These are phyloP conservation scores for Drosophila repleta DNA, from an alignment of 1,140 invertebrate genomes.

Conservation along the genomic window DNA sequence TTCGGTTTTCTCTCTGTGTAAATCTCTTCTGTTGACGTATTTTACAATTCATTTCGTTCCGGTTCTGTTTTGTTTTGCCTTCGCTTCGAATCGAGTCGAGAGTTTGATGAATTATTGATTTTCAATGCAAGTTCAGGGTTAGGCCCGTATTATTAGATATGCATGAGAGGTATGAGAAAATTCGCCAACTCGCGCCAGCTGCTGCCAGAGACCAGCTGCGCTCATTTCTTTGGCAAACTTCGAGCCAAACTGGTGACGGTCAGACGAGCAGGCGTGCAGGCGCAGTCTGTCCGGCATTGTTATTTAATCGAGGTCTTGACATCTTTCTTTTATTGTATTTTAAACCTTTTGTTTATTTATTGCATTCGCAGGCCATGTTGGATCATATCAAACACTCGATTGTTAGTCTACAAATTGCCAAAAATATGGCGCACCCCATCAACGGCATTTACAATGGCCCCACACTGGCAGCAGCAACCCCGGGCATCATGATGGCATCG, in stretches of 20 bases:
- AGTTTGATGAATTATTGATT: conserved; percentile 58
- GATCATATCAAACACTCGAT: conserved; percentile 98
- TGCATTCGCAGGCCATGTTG: conserved; percentile 89
- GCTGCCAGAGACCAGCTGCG: conserved; percentile 39
- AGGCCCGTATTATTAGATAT: conserved; percentile 45
- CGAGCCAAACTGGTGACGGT: conserved; percentile 15
- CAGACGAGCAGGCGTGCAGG: neutral
- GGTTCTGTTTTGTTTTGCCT: neutral
- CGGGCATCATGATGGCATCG: conserved; percentile 32
- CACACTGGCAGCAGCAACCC: conserved; percentile 29
- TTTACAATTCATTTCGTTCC: neutral
- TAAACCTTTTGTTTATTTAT: neutral
- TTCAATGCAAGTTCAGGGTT: conserved; percentile 72
- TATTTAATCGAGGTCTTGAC: conserved; percentile 36
- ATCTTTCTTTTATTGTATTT: conserved; percentile 15
- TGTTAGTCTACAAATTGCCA: conserved; percentile 98
- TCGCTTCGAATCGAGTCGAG: neutral
- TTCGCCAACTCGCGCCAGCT: conserved; percentile 34
- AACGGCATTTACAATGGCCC: conserved; percentile 91
- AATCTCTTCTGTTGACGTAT: neutral
- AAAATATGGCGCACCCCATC: conserved; percentile 95
- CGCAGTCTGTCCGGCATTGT: conserved; percentile 16
- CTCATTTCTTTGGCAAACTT: conserved; percentile 50
- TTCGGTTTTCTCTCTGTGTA: neutral
- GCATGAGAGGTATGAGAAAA: conserved; percentile 40